These are phyloP conservation scores for Poeciliopsis turneri DNA, from an alignment of 2,797 vertebrate species.

Conservation along the genomic window DNA sequence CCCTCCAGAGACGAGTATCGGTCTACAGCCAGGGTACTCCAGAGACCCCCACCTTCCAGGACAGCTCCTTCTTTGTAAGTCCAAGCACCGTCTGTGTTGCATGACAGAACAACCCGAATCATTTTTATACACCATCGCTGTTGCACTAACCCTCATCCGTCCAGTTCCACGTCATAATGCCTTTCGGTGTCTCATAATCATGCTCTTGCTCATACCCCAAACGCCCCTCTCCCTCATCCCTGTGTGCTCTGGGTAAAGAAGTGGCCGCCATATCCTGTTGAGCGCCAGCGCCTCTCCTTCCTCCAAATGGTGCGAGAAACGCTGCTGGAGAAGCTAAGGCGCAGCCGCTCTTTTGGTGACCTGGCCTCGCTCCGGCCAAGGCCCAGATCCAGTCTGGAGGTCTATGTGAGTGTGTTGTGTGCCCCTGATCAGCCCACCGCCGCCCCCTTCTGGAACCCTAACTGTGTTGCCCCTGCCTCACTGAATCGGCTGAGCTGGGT, in stretches of 20 bases:
- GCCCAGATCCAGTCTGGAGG: conserved; percentile 92
- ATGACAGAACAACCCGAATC: neutral
- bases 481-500: conserved; percentile 14
- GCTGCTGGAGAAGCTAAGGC: conserved; percentile 94
- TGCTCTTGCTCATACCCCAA: conserved; percentile 46
- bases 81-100: conserved; percentile 12
- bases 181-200: conserved; percentile 43
- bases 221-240: conserved; percentile 50
- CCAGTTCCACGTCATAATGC: conserved; percentile 36
- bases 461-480: conserved; percentile 27
- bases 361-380: conserved; percentile 92
- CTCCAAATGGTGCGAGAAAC: conserved; percentile 92
- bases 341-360: conserved; percentile 95
- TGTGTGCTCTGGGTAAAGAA: conserved; percentile 81
- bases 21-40: conserved; percentile 98
- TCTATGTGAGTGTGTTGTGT: conserved; percentile 91
- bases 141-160: conserved; percentile 67
- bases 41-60: conserved; percentile 95
- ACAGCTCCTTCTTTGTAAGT: conserved; percentile 97
- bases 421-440: conserved; percentile 22
- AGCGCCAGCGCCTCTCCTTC: conserved; percentile 89
- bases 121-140: neutral
- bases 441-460: conserved; percentile 20
- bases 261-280: conserved; percentile 87
- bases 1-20: conserved; percentile 95